Evolutionary conservation across 2,113 vertebrate genomes (phyloP).

Genomic region (Catagonus wagneri): DNA sequence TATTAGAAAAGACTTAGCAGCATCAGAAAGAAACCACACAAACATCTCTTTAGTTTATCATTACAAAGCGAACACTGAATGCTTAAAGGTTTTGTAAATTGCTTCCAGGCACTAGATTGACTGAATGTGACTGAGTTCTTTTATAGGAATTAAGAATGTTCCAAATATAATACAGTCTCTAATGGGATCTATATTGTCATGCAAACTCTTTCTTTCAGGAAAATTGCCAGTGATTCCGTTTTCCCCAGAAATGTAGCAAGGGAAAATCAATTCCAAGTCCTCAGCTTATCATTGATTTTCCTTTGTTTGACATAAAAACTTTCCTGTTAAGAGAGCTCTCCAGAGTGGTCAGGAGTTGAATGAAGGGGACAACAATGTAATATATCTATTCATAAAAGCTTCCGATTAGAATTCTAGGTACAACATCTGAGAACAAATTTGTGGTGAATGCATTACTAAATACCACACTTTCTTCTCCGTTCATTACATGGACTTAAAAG

Average conservation of each 20-base stretch:
- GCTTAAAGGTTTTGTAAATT: background rate
- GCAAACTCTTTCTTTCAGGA: background rate
- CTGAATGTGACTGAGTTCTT: background rate
- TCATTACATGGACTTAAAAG: background rate
- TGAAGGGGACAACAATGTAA: background rate
- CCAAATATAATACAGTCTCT: background rate
- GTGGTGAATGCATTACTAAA: background rate
- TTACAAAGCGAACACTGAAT: background rate
- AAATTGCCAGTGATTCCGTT: slow-evolving; percentile 11
- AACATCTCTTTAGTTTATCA: background rate
- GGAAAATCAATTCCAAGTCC: slow-evolving; percentile 45
- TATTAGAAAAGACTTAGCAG: background rate
- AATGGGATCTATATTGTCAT: background rate
- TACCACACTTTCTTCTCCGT: background rate
- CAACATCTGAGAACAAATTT: background rate
- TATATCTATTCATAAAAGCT: slow-evolving; percentile 9
- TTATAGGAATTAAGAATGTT: background rate
- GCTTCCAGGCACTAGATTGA: background rate
- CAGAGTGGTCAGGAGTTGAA: slow-evolving; percentile 10
- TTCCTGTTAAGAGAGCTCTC: slow-evolving; percentile 44
- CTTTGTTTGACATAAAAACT: slow-evolving; percentile 49
- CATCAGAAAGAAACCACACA: background rate
- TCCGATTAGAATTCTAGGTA: slow-evolving; percentile 37
- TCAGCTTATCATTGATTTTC: slow-evolving; percentile 38
- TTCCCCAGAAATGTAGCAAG: slow-evolving; percentile 31